phyloP scores from a whole-genome alignment of 2,113 vertebrate species.

The Cyprinodon tularosa region DNA sequence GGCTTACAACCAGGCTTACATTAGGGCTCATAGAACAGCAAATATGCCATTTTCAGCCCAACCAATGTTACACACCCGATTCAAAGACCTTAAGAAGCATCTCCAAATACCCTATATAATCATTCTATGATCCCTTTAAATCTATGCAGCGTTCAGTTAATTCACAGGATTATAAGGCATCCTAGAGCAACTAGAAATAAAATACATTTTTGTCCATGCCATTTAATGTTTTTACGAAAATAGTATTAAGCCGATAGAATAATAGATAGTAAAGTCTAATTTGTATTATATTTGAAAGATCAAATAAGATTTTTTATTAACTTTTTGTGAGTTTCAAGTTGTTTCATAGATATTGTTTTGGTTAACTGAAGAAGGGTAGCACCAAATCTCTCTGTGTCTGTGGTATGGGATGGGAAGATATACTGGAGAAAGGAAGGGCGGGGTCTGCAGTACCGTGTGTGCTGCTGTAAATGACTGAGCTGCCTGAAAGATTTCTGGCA shows the following conservation, averaged over 20 bases:
- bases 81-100: too few relatives aligned
- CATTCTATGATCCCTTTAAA: too few relatives aligned
- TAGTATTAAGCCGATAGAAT: neutral
- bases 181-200: neutral
- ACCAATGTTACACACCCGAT: too few relatives aligned
- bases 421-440: constrained; percentile 19
- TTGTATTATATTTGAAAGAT: too few relatives aligned
- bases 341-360: neutral
- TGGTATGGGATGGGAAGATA: neutral
- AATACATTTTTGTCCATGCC: neutral
- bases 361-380: neutral
- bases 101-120: too few relatives aligned
- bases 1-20: too few relatives aligned
- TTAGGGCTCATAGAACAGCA: too few relatives aligned
- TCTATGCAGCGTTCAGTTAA: too few relatives aligned
- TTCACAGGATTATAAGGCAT: too few relatives aligned
- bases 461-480: constrained; percentile 99
- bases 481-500: constrained; percentile 99
- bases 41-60: too few relatives aligned
- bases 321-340: neutral
- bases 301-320: neutral
- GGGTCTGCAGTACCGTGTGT: constrained; percentile 93
- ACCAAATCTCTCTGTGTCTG: neutral
- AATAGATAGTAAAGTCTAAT: neutral
- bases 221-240: neutral